phyloP scores from a whole-genome alignment of 2,888 invertebrate genomes.

The Torymus tubicola region DNA sequence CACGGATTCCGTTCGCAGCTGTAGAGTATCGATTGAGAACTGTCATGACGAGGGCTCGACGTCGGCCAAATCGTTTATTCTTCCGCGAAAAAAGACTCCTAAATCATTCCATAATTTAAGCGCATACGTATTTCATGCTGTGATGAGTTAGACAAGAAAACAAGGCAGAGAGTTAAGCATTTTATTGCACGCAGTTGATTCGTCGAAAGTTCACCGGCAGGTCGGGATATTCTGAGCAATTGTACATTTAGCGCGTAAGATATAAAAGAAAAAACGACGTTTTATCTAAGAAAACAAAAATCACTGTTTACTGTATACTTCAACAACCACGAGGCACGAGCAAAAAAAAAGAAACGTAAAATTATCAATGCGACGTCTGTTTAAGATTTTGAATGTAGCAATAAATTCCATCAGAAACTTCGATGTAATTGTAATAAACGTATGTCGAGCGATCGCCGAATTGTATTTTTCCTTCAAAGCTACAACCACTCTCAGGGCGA shows the following conservation, averaged over 20 bases:
- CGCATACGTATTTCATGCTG: slow-evolving; percentile 52
- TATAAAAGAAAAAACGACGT: slow-evolving; percentile 6
- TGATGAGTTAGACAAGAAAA: slow-evolving; percentile 50
- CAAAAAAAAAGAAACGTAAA: not conserved
- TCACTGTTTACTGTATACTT: slow-evolving; percentile 43
- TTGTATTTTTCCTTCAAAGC: slow-evolving; percentile 35
- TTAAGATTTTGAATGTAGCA: slow-evolving; percentile 46
- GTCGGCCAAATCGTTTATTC: slow-evolving; percentile 47
- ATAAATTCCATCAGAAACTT: slow-evolving; percentile 61
- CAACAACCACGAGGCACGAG: not conserved
- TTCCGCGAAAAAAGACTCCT: slow-evolving; percentile 46
- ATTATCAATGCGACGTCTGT: slow-evolving; percentile 14
- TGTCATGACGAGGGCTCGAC: slow-evolving; percentile 25
- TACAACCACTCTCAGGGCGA: slow-evolving; percentile 3
- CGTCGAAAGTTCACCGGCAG: slow-evolving; percentile 34
- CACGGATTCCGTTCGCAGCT: not conserved
- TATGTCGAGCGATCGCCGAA: slow-evolving; percentile 23
- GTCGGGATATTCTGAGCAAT: slow-evolving; percentile 41
- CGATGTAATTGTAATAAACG: slow-evolving; percentile 53
- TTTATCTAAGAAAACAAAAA: slow-evolving; percentile 8
- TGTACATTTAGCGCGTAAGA: slow-evolving; percentile 16
- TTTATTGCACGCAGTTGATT: slow-evolving; percentile 42
- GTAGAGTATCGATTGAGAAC: slow-evolving; percentile 16
- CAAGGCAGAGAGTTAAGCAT: not conserved
- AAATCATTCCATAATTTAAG: slow-evolving; percentile 59